phyloP scores from a whole-genome alignment of 2,888 invertebrate genomes.

The Drosophila villosipedis region DNA sequence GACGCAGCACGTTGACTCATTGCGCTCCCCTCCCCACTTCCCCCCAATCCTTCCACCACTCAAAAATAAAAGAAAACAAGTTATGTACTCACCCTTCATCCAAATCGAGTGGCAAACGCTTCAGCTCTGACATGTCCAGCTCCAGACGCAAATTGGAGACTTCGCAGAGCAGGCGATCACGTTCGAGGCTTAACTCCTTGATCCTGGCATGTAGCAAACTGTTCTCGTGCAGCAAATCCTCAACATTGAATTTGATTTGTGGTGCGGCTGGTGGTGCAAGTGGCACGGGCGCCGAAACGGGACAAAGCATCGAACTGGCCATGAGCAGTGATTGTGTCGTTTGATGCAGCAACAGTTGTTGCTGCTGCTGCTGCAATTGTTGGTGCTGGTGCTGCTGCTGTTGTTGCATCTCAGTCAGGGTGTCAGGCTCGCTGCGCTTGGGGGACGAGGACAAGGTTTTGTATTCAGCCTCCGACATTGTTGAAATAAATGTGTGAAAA shows the following conservation, averaged over 20 bases:
- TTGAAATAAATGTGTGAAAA: conserved; percentile 15
- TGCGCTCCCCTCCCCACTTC: background rate
- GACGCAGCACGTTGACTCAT: conserved; percentile 65
- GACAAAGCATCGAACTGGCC: conserved; percentile 82
- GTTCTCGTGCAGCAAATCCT: conserved; percentile 83
- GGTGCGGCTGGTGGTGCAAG: conserved; percentile 22
- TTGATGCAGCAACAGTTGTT: conserved; percentile 78
- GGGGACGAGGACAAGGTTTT: conserved; percentile 61
- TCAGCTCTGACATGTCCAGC: conserved; percentile 85
- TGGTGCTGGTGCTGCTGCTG: conserved; percentile 41
- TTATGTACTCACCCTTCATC: conserved; percentile 83
- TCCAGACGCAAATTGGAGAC: conserved; percentile 84
- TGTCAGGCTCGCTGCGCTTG: conserved; percentile 57
- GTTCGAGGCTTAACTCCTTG: conserved; percentile 82
- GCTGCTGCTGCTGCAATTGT: conserved; percentile 56
- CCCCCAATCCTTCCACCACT: background rate
- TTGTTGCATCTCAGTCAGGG: conserved; percentile 41
- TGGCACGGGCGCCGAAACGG: conserved; percentile 19
- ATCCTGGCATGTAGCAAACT: conserved; percentile 81
- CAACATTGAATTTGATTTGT: conserved; percentile 68
- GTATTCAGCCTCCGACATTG: conserved; percentile 72
- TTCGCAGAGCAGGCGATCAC: conserved; percentile 84
- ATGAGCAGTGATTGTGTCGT: conserved; percentile 83
- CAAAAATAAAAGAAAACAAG: conserved; percentile 13
- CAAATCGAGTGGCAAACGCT: conserved; percentile 79